Conservation (phyloP, 2,888 invertebrate genomes). For the Drosophila eohydei region DNA sequence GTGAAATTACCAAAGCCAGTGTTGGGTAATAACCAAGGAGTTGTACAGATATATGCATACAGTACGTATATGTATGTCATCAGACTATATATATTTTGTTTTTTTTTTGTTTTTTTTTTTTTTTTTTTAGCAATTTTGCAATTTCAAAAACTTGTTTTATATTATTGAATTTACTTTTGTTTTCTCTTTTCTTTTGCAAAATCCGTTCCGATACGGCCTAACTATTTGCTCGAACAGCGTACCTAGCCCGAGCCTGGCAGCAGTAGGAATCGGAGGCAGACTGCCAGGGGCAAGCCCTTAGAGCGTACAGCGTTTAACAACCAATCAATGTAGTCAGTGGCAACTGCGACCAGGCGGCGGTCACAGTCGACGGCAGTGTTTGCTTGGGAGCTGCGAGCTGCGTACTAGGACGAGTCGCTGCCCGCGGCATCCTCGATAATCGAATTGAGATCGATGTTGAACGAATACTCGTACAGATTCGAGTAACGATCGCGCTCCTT, state of each 20-base stretch:
- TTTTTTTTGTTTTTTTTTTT: neutral
- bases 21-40: constrained; percentile 28
- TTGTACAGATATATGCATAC: constrained; percentile 17
- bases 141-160: constrained; percentile 20
- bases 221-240: constrained; percentile 24
- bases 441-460: constrained; percentile 85
- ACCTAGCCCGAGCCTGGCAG: constrained; percentile 48
- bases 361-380: constrained; percentile 53
- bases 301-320: constrained; percentile 65
- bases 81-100: constrained; percentile 20
- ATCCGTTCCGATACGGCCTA: constrained; percentile 38
- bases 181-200: neutral
- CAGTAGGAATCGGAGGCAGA: constrained; percentile 58
- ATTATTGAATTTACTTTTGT: neutral
- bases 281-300: constrained; percentile 38
- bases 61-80: constrained; percentile 33
- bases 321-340: constrained; percentile 70
- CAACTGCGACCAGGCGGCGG: constrained; percentile 27
- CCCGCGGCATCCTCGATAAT: constrained; percentile 85
- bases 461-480: constrained; percentile 85
- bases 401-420: constrained; percentile 85
- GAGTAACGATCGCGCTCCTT: constrained; percentile 85
- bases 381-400: constrained; percentile 59
- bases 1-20: constrained; percentile 29
- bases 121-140: constrained; percentile 21